Conservation (phyloP, 2,113 vertebrate species). For the Dicerorhinus sumatrensis region DNA sequence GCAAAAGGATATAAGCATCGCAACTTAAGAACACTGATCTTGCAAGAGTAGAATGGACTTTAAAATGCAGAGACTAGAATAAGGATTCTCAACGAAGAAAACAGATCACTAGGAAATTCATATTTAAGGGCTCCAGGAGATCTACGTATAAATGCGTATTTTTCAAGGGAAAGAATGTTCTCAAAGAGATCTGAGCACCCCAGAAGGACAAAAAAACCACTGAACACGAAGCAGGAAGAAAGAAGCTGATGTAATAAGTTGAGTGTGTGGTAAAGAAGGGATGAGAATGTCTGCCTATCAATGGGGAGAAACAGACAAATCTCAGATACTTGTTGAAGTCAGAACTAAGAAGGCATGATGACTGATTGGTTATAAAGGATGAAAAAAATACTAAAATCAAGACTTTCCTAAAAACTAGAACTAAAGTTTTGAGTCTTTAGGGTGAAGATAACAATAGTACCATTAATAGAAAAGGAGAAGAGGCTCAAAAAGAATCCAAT, state of each 20-base stretch:
- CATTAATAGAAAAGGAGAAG: background rate
- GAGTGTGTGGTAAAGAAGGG: background rate
- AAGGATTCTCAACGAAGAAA: background rate
- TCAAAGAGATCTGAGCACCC: background rate
- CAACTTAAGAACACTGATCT: background rate
- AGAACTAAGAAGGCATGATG: background rate
- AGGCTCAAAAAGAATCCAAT: background rate
- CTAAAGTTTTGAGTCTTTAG: background rate
- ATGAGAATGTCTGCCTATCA: background rate
- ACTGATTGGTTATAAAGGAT: background rate
- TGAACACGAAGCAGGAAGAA: background rate
- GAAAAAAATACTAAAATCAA: background rate
- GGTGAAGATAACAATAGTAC: background rate
- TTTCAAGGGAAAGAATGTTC: background rate
- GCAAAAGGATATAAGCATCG: background rate
- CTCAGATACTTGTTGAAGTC: background rate
- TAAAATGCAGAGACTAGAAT: background rate
- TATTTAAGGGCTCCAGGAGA: background rate
- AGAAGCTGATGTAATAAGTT: background rate
- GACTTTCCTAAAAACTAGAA: background rate
- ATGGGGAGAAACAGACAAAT: background rate
- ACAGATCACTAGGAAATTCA: background rate
- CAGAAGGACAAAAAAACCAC: background rate
- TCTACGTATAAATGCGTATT: background rate
- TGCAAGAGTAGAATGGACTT: background rate